These are phyloP conservation scores for Lutjanus erythropterus DNA, from an alignment of 2,113 vertebrate species.

Conservation along the genomic window DNA sequence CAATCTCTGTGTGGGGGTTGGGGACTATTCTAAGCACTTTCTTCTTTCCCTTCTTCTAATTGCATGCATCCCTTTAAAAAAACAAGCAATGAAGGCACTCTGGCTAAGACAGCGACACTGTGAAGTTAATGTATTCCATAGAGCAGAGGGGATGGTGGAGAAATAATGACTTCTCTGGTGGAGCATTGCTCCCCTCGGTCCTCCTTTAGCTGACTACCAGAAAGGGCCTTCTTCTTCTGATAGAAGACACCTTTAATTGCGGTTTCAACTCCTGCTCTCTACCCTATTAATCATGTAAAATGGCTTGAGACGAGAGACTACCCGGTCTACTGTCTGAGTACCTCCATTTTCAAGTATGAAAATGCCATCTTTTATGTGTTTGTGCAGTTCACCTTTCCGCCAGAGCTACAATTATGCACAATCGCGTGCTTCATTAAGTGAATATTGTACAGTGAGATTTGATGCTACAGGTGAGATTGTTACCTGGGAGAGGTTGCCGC, in stretches of 20 bases:
- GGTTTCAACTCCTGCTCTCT: conserved; percentile 68
- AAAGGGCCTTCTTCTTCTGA: conserved; percentile 72
- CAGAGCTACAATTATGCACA: conserved; percentile 44
- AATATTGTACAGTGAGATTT: conserved; percentile 32
- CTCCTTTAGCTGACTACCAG: conserved; percentile 65
- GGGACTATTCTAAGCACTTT: conserved; percentile 82
- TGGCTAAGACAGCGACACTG: conserved; percentile 82
- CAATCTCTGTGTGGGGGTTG: conserved; percentile 85
- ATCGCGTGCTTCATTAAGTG: conserved; percentile 67
- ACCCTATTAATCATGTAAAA: conserved; percentile 74
- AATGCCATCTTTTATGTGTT: conserved; percentile 48
- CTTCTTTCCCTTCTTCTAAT: conserved; percentile 87
- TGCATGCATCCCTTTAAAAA: conserved; percentile 83
- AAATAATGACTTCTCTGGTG: conserved; percentile 80
- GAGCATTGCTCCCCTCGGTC: conserved; percentile 73
- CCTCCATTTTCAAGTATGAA: conserved; percentile 37
- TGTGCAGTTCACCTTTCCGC: conserved; percentile 33
- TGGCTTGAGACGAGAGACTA: conserved; percentile 48
- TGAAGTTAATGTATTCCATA: conserved; percentile 82
- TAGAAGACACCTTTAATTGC: conserved; percentile 78
- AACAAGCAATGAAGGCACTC: conserved; percentile 78
- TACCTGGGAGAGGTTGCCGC: conserved; percentile 68
- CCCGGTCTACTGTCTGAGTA: conserved; percentile 23
- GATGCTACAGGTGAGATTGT: conserved; percentile 65
- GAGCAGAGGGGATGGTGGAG: conserved; percentile 70